Conservation (phyloP, 2,888 invertebrate genomes). For the Ametastegia equiseti region DNA sequence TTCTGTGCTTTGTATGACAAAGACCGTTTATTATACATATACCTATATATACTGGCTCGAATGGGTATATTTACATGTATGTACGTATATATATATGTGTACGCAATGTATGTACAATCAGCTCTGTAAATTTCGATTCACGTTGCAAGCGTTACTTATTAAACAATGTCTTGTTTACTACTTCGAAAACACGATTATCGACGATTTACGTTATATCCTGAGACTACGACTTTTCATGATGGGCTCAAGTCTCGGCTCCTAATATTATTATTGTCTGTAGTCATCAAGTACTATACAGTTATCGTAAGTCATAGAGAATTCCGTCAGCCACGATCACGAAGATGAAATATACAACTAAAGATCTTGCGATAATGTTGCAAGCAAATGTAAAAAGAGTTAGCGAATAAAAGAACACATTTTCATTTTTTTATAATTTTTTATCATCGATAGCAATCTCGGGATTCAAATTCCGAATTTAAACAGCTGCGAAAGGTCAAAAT, state of each 20-base stretch:
- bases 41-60: not conserved
- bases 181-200: slow-evolving; percentile 7
- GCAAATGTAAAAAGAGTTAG: too few species aligned
- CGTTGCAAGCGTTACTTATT: not conserved
- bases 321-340: not conserved
- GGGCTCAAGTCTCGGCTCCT: not conserved
- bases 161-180: not conserved
- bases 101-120: not conserved
- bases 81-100: not conserved
- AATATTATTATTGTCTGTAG: not conserved
- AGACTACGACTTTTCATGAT: not conserved
- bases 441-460: too few species aligned
- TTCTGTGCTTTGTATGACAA: not conserved
- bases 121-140: not conserved
- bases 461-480: too few species aligned
- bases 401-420: too few species aligned
- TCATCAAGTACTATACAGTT: too few species aligned
- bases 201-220: not conserved
- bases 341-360: not conserved
- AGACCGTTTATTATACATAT: not conserved
- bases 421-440: too few species aligned
- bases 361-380: too few species aligned
- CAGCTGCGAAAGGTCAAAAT: too few species aligned
- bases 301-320: not conserved
- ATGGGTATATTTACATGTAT: not conserved